Evolutionary conservation across 2,113 vertebrate species (phyloP).

Genomic region (Anthoscopus minutus): DNA sequence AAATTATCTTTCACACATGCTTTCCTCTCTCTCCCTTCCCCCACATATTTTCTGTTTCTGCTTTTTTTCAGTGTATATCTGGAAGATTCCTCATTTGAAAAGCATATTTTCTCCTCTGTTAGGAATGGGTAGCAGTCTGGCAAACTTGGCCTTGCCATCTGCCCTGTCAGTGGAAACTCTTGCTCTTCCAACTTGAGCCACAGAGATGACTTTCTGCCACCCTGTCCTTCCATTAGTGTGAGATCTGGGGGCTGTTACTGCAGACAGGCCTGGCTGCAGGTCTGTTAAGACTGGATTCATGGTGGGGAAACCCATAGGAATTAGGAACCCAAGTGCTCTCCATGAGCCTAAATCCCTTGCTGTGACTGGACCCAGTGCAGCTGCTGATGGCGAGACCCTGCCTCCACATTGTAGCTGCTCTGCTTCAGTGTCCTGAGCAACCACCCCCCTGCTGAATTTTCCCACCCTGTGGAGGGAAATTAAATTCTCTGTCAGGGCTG

Average conservation of each 20-base stretch:
- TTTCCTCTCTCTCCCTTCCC: not conserved
- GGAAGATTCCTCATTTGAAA: conserved; percentile 37
- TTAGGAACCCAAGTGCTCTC: not conserved
- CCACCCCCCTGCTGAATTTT: not conserved
- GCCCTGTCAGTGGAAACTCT: not conserved
- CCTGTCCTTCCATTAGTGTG: not conserved
- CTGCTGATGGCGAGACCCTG: not conserved
- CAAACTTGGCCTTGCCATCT: conserved; percentile 1
- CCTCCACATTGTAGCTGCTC: not conserved
- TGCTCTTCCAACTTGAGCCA: not conserved
- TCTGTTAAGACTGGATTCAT: not conserved
- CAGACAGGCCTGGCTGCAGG: not conserved
- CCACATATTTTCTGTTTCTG: conserved; percentile 23
- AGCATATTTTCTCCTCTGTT: conserved; percentile 8
- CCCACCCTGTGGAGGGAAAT: not conserved
- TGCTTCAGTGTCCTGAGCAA: not conserved
- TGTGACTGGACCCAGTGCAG: not conserved
- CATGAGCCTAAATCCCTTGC: not conserved
- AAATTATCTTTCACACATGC: not conserved
- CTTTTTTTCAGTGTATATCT: conserved; percentile 15
- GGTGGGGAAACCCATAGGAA: not conserved
- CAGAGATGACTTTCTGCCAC: not conserved
- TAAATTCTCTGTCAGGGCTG: not conserved
- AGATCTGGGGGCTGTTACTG: not conserved
- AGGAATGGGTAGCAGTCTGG: not conserved